Evolutionary conservation across 2,888 invertebrate species (phyloP).

Genomic region (Phorcus lineatus): DNA sequence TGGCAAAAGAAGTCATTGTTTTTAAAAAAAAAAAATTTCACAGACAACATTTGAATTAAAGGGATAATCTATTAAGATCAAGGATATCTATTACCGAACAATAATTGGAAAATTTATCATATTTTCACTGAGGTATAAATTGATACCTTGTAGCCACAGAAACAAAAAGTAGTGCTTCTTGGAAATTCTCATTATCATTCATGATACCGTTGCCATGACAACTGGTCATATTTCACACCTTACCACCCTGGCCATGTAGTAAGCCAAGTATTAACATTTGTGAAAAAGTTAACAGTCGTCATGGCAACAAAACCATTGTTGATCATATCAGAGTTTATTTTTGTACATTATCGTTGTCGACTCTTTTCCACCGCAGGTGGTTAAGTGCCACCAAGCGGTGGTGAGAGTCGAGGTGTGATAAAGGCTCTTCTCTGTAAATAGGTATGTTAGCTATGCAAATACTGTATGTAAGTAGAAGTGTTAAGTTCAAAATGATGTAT

Average conservation of each 20-base stretch:
- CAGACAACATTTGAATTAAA: too few species aligned
- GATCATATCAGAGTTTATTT: slow-evolving; percentile 24
- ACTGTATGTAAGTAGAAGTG: slow-evolving; percentile 10
- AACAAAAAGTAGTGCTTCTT: too few species aligned
- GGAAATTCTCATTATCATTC: neutral
- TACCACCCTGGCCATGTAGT: neutral
- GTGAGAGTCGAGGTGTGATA: neutral
- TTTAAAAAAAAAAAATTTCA: too few species aligned
- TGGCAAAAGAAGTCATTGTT: too few species aligned
- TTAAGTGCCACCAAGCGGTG: neutral
- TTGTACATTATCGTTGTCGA: slow-evolving; percentile 14
- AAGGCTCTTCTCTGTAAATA: neutral
- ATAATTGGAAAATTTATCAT: too few species aligned
- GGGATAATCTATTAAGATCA: too few species aligned
- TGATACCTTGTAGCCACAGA: too few species aligned
- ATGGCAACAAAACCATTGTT: slow-evolving; percentile 4
- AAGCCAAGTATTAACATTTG: neutral
- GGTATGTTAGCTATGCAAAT: slow-evolving; percentile 21
- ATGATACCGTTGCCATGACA: slow-evolving; percentile 4
- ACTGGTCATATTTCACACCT: neutral
- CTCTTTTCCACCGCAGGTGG: neutral
- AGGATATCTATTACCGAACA: too few species aligned
- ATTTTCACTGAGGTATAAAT: too few species aligned
- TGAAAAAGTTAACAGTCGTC: neutral
- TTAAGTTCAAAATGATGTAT: neutral